Evolutionary conservation across 2,888 invertebrate genomes (phyloP).

Genomic region (Lycaena phlaeas): DNA sequence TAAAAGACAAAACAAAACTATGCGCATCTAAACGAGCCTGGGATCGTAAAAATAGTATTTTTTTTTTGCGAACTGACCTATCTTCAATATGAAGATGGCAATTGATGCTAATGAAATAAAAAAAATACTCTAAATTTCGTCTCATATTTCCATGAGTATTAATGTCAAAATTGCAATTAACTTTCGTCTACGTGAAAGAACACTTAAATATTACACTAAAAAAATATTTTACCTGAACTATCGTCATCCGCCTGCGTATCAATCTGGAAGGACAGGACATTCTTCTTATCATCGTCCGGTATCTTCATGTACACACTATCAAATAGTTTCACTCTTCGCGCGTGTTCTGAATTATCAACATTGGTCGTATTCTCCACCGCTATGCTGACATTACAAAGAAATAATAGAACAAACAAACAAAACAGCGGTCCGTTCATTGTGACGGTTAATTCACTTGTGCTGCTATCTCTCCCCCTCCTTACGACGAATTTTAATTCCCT

Average conservation of each 20-base stretch:
- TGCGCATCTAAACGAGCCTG: too few species aligned
- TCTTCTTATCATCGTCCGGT: conserved; percentile 35
- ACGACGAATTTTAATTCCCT: conserved; percentile 14
- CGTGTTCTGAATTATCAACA: background rate
- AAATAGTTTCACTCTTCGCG: conserved; percentile 38
- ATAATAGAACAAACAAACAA: conserved; percentile 18
- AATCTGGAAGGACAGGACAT: conserved; percentile 46
- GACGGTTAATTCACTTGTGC: conserved; percentile 35
- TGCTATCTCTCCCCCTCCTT: conserved; percentile 27
- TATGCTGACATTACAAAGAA: conserved; percentile 1
- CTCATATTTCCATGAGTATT: too few species aligned
- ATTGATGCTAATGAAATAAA: too few species aligned
- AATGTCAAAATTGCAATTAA: too few species aligned
- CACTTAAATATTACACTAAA: too few species aligned
- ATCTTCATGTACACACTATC: conserved; percentile 47
- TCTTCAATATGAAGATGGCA: too few species aligned
- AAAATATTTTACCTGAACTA: conserved; percentile 37
- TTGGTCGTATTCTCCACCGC: background rate
- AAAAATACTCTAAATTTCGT: too few species aligned
- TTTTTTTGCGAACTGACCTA: too few species aligned
- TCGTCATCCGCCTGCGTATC: conserved; percentile 28
- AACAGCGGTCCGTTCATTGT: conserved; percentile 41
- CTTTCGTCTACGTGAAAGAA: too few species aligned
- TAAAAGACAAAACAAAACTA: too few species aligned
- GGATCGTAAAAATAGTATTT: too few species aligned